Evolutionary conservation across 2,888 invertebrate genomes (phyloP).

Genomic region (Sphaerophoria taeniata): DNA sequence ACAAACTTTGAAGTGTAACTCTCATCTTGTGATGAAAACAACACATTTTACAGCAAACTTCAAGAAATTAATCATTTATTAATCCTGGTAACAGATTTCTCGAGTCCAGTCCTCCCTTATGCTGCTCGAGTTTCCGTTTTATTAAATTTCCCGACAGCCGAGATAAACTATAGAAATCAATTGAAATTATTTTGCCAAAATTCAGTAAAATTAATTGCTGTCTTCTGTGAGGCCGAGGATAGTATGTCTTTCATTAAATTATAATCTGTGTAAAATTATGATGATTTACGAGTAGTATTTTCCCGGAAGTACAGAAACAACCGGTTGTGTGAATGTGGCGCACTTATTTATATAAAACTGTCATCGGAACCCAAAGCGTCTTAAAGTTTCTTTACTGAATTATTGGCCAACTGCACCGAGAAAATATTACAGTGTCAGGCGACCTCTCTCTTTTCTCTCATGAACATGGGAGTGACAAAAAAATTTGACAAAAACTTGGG

Average conservation of each 20-base stretch:
- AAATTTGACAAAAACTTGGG: slow-evolving; percentile 56
- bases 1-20: too few species aligned
- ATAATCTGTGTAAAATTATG: slow-evolving; percentile 40
- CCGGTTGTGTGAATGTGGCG: neutral
- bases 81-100: too few species aligned
- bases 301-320: neutral
- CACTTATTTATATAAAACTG: slow-evolving; percentile 57
- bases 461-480: neutral
- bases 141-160: slow-evolving; percentile 28
- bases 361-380: slow-evolving; percentile 55
- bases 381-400: slow-evolving; percentile 71
- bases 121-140: neutral
- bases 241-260: slow-evolving; percentile 35
- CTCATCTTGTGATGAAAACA: too few species aligned
- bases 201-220: slow-evolving; percentile 50
- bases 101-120: too few species aligned
- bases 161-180: slow-evolving; percentile 52
- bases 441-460: slow-evolving; percentile 44
- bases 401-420: slow-evolving; percentile 64
- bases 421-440: slow-evolving; percentile 39
- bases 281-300: slow-evolving; percentile 11
- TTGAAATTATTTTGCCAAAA: slow-evolving; percentile 39
- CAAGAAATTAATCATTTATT: too few species aligned
- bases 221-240: neutral
- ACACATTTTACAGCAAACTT: too few species aligned